Evolutionary conservation across 2,113 vertebrate species (phyloP).

Genomic region (Agapornis roseicollis): DNA sequence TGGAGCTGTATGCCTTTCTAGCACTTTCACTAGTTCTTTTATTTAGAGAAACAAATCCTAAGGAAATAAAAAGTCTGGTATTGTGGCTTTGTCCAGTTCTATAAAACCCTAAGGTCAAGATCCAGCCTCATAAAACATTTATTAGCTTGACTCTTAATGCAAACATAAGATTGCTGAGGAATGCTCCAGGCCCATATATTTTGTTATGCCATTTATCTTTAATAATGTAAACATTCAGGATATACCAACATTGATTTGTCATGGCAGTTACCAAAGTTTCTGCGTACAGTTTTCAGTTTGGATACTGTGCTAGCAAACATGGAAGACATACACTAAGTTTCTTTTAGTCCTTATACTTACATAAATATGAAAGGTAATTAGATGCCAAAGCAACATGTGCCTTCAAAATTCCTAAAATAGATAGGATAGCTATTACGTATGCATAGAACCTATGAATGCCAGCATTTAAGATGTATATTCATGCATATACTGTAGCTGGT

Average conservation of each 20-base stretch:
- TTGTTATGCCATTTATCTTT: background rate
- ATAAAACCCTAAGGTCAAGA: background rate
- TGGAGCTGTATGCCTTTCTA: background rate
- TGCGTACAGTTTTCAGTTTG: background rate
- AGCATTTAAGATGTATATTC: constrained; percentile 25
- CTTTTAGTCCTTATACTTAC: constrained; percentile 28
- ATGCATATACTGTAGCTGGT: background rate
- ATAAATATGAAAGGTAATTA: background rate
- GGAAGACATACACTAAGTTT: background rate
- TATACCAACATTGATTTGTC: background rate
- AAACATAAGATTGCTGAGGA: background rate
- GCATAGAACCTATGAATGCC: background rate
- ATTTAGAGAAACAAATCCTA: background rate
- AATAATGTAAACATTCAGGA: constrained; percentile 13
- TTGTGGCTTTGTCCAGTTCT: background rate
- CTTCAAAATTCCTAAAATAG: constrained; percentile 53
- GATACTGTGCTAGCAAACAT: background rate
- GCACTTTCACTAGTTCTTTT: background rate
- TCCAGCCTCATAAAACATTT: background rate
- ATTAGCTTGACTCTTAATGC: background rate
- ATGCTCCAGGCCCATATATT: background rate
- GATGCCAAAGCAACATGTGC: background rate
- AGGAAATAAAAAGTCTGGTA: background rate
- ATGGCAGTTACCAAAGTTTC: background rate
- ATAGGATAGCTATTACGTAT: constrained; percentile 24